These are phyloP conservation scores for Plestiodon gilberti DNA, from an alignment of 2,113 vertebrate species.

Conservation along the genomic window DNA sequence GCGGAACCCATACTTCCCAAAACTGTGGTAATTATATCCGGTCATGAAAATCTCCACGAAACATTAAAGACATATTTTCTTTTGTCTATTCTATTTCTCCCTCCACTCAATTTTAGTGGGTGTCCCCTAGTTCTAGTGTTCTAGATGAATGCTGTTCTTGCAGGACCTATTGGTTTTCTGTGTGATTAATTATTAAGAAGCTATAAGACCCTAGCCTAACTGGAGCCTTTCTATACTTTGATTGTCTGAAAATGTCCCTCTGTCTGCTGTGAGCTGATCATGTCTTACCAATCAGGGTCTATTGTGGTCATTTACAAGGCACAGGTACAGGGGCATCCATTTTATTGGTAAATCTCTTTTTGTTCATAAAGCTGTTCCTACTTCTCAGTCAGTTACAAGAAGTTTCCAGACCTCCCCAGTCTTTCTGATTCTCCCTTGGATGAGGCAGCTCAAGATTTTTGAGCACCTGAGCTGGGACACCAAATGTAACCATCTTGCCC, in stretches of 20 bases:
- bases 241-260: neutral
- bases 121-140: too few species aligned
- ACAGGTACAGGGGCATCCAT: neutral
- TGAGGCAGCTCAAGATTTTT: too few species aligned
- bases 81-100: too few species aligned
- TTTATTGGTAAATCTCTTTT: neutral
- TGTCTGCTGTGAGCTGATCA: neutral
- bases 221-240: neutral
- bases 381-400: neutral
- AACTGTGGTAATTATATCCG: too few species aligned
- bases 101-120: too few species aligned
- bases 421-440: neutral
- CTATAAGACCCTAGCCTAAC: neutral
- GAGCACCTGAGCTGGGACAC: too few species aligned
- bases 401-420: neutral
- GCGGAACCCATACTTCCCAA: too few species aligned
- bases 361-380: neutral
- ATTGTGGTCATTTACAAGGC: neutral
- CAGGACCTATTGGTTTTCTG: slow-evolving; percentile 45
- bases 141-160: slow-evolving; percentile 35
- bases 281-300: neutral
- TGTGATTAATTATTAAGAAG: slow-evolving; percentile 13
- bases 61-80: too few species aligned
- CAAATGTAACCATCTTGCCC: too few species aligned
- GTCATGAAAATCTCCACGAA: too few species aligned